Conservation (phyloP, 2,888 invertebrate species). For the Caenorhabditis sp. region DNA sequence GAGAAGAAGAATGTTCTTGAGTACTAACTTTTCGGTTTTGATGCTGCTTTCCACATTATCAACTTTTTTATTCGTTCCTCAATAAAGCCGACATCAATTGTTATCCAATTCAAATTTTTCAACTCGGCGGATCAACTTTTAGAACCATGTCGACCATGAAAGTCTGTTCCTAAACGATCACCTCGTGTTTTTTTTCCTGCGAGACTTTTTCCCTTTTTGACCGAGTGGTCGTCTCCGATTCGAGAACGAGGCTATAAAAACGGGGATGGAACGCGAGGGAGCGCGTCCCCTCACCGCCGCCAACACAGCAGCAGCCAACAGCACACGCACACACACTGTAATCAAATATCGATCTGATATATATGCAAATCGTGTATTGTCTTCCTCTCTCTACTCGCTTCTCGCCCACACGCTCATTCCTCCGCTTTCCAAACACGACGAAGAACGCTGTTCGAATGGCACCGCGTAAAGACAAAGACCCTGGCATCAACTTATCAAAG, state of each 20-base stretch:
- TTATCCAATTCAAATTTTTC: too few relatives aligned
- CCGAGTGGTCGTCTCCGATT: background rate
- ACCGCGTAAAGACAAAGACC: constrained; percentile 37
- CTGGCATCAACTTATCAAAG: constrained; percentile 40
- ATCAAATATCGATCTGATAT: constrained; percentile 52
- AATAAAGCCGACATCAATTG: constrained; percentile 55
- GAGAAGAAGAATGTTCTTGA: constrained; percentile 62
- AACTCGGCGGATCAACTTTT: too few relatives aligned
- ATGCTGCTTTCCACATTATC: constrained; percentile 16
- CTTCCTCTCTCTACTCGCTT: constrained; percentile 23
- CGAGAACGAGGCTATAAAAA: constrained; percentile 49
- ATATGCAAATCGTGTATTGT: constrained; percentile 61
- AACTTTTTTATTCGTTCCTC: background rate
- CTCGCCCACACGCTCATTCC: constrained; percentile 37
- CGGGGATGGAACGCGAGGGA: constrained; percentile 7
- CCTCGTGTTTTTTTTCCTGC: background rate
- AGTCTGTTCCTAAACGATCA: too few relatives aligned
- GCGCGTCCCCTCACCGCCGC: constrained; percentile 11
- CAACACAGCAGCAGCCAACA: constrained; percentile 35
- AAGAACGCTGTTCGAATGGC: constrained; percentile 22
- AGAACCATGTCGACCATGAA: too few relatives aligned
- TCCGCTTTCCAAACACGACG: constrained; percentile 6
- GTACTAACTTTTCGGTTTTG: constrained; percentile 33
- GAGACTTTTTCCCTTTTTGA: background rate
- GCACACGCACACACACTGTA: constrained; percentile 26